These are phyloP conservation scores for Smutsia gigantea DNA, from an alignment of 2,797 vertebrate species.

Conservation along the genomic window DNA sequence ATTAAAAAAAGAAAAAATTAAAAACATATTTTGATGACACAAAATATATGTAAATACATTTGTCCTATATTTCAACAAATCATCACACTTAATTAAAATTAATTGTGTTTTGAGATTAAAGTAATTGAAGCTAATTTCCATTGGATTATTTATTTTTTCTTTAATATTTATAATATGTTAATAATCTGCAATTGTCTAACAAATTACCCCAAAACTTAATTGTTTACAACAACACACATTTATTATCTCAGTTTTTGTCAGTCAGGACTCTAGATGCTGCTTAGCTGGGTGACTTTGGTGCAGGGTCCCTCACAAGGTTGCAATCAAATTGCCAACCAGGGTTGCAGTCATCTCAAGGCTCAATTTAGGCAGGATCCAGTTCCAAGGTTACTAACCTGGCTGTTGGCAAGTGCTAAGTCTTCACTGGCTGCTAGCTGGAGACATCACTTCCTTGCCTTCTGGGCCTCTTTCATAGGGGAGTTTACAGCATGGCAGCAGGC, in stretches of 20 bases:
- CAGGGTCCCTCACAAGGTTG: neutral
- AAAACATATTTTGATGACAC: neutral
- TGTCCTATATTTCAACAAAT: neutral
- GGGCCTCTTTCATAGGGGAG: neutral
- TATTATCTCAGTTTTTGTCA: neutral
- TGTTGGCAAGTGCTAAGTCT: neutral
- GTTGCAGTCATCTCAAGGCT: neutral
- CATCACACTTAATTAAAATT: neutral
- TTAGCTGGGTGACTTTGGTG: neutral
- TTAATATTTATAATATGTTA: neutral
- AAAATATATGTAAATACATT: neutral
- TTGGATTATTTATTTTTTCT: neutral
- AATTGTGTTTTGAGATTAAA: neutral
- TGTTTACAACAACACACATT: neutral
- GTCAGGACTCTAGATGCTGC: neutral
- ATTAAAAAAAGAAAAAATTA: neutral
- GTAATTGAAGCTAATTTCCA: neutral
- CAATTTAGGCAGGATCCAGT: neutral
- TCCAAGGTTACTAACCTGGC: neutral
- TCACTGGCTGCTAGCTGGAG: neutral
- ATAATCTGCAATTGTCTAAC: neutral
- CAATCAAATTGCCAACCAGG: neutral
- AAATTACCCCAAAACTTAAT: neutral
- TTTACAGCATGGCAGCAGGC: neutral
- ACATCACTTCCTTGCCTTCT: neutral